Conservation (phyloP, 1,140 invertebrate genomes). For the Littorina saxatilis region DNA sequence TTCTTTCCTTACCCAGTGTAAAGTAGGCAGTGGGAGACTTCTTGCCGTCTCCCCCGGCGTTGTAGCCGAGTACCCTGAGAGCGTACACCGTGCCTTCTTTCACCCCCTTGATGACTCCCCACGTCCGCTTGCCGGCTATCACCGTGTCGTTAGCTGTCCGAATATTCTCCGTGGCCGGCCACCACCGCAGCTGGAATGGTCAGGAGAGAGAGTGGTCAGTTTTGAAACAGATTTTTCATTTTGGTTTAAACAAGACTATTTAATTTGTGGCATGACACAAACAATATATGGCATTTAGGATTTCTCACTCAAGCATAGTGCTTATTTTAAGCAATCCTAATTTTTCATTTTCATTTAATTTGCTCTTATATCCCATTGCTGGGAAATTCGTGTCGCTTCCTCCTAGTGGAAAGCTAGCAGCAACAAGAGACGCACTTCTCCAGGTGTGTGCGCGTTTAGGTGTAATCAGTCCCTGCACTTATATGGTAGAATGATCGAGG, state of each 20-base stretch:
- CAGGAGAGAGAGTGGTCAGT: neutral
- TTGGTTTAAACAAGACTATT: neutral
- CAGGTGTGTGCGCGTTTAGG: too few species aligned
- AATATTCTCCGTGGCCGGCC: slow-evolving; percentile 54
- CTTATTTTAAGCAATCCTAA: too few species aligned
- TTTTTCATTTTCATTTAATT: too few species aligned
- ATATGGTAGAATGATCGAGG: too few species aligned
- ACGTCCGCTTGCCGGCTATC: slow-evolving; percentile 41
- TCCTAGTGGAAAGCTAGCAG: too few species aligned
- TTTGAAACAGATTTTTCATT: neutral
- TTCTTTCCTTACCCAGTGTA: slow-evolving; percentile 48
- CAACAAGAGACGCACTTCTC: too few species aligned
- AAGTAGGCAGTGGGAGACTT: slow-evolving; percentile 63
- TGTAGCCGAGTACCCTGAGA: slow-evolving; percentile 54
- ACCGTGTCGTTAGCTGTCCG: slow-evolving; percentile 45
- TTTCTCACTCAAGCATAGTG: too few species aligned
- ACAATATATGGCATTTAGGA: too few species aligned
- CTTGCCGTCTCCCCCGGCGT: slow-evolving; percentile 58
- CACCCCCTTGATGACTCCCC: slow-evolving; percentile 40
- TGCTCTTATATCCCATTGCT: too few species aligned
- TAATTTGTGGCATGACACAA: neutral
- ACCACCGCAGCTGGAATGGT: slow-evolving; percentile 45
- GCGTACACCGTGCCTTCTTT: slow-evolving; percentile 53
- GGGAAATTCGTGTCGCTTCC: too few species aligned
- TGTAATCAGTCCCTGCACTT: too few species aligned